Evolutionary conservation across 2,888 invertebrate genomes (phyloP).

Genomic region (Cyclophora punctaria): DNA sequence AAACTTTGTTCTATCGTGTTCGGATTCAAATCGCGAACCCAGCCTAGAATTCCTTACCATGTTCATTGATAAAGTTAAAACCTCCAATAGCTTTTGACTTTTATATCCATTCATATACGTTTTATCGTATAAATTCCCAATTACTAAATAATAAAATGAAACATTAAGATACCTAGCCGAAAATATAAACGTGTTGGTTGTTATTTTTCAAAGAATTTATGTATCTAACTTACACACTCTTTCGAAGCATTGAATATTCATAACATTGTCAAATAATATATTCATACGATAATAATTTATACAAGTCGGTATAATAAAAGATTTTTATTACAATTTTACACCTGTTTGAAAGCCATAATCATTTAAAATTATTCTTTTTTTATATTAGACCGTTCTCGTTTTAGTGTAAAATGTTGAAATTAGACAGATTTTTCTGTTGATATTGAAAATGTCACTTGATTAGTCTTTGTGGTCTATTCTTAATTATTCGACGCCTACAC

Average conservation of each 20-base stretch:
- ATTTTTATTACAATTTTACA: slow-evolving; percentile 22
- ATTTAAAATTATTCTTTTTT: slow-evolving; percentile 10
- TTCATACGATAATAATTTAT: slow-evolving; percentile 19
- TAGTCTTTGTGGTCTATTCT: background rate
- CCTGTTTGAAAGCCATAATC: slow-evolving; percentile 21
- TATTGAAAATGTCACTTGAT: background rate
- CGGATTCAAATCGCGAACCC: too few relatives aligned
- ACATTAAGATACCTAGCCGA: too few relatives aligned
- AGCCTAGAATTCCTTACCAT: too few relatives aligned
- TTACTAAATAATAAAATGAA: too few relatives aligned
- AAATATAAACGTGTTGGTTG: too few relatives aligned
- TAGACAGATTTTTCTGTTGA: background rate
- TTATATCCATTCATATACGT: too few relatives aligned
- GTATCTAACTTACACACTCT: slow-evolving; percentile 7
- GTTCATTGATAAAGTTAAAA: too few relatives aligned
- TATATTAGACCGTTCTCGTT: background rate
- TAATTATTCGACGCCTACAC: background rate
- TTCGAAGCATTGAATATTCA: slow-evolving; percentile 19
- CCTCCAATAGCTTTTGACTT: too few relatives aligned
- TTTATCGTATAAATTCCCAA: too few relatives aligned
- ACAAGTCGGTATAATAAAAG: slow-evolving; percentile 17
- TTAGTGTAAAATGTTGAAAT: background rate
- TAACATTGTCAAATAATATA: slow-evolving; percentile 13
- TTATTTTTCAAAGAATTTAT: too few relatives aligned
- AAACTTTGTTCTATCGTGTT: background rate